phyloP scores from a whole-genome alignment of 2,888 invertebrate genomes.

The Drosophila planitibia region DNA sequence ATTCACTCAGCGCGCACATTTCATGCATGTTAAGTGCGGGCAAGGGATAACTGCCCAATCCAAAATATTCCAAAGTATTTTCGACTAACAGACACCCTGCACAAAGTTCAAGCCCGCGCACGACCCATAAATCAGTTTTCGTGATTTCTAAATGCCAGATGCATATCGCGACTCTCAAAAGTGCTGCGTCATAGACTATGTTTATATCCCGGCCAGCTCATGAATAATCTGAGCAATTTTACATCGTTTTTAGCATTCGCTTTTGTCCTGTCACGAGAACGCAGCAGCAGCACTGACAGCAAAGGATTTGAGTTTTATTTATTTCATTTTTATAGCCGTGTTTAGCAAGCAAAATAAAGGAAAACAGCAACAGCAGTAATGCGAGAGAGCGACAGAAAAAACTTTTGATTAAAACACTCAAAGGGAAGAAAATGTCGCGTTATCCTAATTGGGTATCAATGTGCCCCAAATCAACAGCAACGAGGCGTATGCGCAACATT shows the following conservation, averaged over 20 bases:
- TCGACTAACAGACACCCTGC: slow-evolving; percentile 35
- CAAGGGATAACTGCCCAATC: slow-evolving; percentile 28
- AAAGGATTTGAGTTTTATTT: slow-evolving; percentile 74
- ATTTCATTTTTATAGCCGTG: slow-evolving; percentile 71
- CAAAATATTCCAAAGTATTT: neutral
- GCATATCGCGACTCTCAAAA: slow-evolving; percentile 17
- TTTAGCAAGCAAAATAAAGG: slow-evolving; percentile 34
- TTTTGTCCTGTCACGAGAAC: slow-evolving; percentile 19
- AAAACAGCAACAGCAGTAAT: neutral
- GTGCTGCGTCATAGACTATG: slow-evolving; percentile 25
- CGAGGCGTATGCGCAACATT: slow-evolving; percentile 57
- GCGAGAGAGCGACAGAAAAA: slow-evolving; percentile 27
- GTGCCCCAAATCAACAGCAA: slow-evolving; percentile 71
- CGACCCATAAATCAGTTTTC: slow-evolving; percentile 35
- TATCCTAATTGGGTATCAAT: slow-evolving; percentile 81
- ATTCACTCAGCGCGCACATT: slow-evolving; percentile 75
- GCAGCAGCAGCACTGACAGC: slow-evolving; percentile 50
- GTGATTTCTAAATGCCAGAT: slow-evolving; percentile 21
- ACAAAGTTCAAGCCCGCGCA: neutral
- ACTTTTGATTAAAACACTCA: slow-evolving; percentile 76
- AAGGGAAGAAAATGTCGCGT: slow-evolving; percentile 63
- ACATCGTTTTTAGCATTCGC: slow-evolving; percentile 41
- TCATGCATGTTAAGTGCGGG: slow-evolving; percentile 69
- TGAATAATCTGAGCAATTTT: slow-evolving; percentile 58
- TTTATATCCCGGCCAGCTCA: slow-evolving; percentile 12